Evolutionary conservation across 2,888 invertebrate genomes (phyloP), one percentile per base, ranked within the genome.

Genomic region (Drosophila phalerata): DNA sequence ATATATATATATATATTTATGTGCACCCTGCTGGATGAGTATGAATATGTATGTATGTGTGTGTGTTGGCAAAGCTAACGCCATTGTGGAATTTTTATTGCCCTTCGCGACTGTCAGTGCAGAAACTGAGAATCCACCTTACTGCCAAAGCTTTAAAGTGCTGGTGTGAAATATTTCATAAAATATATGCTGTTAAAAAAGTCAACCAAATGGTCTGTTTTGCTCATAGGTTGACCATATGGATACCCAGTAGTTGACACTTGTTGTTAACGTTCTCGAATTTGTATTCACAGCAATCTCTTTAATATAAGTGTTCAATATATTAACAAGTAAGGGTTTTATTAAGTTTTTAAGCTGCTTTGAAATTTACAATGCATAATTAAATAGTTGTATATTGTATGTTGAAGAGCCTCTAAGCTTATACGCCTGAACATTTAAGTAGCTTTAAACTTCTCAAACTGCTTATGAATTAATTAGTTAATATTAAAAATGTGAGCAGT

Each of bases 1-100:
- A 53, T 57, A 11, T 56, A 52, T 45, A 22, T 55, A 8, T 38
- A n/a, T 32, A 15, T 37, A 15, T 53, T 25, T 53, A 10, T 64
- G 37, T 51, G 17, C 40, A 30, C 9, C 30, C 30, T 8, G 1
- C 30, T 30, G 30, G 30, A 10, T 30, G 9, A 8, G 30, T 30
- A 5, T 0, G 8, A 8, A 8, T 30, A 5, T 5, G 30, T 49
- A n/a, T 48, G 42, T 19, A 11, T 15, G 48, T 55, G 43, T 22
- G 42, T 37, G 47, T 56, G 61, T 45, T 38, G n/a, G 53, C 55
- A 63, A 61, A 65, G 85, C 87, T 72, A 81, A 76, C 82, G 85
- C 84, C 84, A 81, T 65, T 82, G 85, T 72, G 85, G 84, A 87
- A 85, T 85, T 85, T 85, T 85, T 85, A 85, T 85, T 87, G 83